Evolutionary conservation across 2,113 vertebrate genomes (phyloP).

Genomic region (Tenebrosternarchus preto): DNA sequence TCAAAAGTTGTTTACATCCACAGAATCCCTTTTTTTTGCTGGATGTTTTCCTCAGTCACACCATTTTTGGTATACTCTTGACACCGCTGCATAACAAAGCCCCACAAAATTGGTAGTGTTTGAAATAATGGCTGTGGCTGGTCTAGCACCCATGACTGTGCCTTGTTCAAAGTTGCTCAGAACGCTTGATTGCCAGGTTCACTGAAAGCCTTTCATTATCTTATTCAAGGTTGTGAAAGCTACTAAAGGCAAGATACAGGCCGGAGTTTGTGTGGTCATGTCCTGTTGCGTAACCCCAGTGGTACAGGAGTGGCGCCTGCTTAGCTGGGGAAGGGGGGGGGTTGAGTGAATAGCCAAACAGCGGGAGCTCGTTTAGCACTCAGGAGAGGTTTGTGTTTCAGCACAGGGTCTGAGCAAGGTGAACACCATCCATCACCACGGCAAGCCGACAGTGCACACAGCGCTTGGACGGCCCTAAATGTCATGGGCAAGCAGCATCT

Average conservation of each 20-base stretch:
- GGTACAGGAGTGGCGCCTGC: neutral
- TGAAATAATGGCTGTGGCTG: too few relatives aligned
- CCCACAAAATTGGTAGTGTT: too few relatives aligned
- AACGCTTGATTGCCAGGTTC: too few relatives aligned
- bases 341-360: neutral
- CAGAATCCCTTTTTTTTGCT: too few relatives aligned
- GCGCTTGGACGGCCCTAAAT: conserved; percentile 33
- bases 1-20: too few relatives aligned
- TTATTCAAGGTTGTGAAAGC: neutral
- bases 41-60: too few relatives aligned
- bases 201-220: neutral
- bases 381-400: conserved; percentile 21
- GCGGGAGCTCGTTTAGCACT: neutral
- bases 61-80: too few relatives aligned
- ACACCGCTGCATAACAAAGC: too few relatives aligned
- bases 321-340: neutral
- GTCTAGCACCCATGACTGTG: too few relatives aligned
- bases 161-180: too few relatives aligned
- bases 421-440: conserved; percentile 32
- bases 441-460: conserved; percentile 15
- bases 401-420: conserved; percentile 13
- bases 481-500: conserved; percentile 19
- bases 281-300: neutral
- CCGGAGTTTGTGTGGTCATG: neutral
- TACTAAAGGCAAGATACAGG: neutral